Evolutionary conservation across 2,888 invertebrate genomes (phyloP).

Genomic region (Dyspetes luteomarginatus): DNA sequence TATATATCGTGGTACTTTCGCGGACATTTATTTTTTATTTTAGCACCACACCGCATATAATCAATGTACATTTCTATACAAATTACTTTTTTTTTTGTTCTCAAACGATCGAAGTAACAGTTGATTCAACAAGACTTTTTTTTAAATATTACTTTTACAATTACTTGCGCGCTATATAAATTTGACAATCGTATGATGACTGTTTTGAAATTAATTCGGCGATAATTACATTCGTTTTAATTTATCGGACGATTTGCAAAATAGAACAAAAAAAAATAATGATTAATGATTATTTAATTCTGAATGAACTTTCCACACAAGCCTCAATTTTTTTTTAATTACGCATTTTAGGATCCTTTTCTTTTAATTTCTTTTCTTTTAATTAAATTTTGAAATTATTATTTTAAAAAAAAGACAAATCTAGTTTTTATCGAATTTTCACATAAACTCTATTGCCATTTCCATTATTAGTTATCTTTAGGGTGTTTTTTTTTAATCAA

Average conservation of each 20-base stretch:
- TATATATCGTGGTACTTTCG: slow-evolving; percentile 43
- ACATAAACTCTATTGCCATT: too few species aligned
- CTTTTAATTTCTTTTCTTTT: too few species aligned
- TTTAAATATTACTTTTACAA: slow-evolving; percentile 43
- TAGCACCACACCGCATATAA: slow-evolving; percentile 63
- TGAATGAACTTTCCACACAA: too few species aligned
- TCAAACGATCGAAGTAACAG: slow-evolving; percentile 52
- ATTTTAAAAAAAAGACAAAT: too few species aligned
- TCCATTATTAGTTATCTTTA: too few species aligned
- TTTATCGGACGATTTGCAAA: neutral
- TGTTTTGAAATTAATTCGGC: neutral
- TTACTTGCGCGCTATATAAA: slow-evolving; percentile 37
- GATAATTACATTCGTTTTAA: neutral
- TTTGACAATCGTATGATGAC: neutral
- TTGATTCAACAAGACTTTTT: slow-evolving; percentile 54
- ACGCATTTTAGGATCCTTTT: too few species aligned
- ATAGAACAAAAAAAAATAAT: neutral
- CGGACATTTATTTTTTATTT: slow-evolving; percentile 49
- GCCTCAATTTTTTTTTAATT: too few species aligned
- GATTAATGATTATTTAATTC: too few species aligned
- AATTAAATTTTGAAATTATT: too few species aligned
- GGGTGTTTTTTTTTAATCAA: too few species aligned
- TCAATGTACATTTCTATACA: slow-evolving; percentile 63
- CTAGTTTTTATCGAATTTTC: too few species aligned
- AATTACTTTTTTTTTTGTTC: slow-evolving; percentile 30